Base-by-base conservation (phyloP, 2,888 invertebrate species). In the Patella depressa region DNA sequence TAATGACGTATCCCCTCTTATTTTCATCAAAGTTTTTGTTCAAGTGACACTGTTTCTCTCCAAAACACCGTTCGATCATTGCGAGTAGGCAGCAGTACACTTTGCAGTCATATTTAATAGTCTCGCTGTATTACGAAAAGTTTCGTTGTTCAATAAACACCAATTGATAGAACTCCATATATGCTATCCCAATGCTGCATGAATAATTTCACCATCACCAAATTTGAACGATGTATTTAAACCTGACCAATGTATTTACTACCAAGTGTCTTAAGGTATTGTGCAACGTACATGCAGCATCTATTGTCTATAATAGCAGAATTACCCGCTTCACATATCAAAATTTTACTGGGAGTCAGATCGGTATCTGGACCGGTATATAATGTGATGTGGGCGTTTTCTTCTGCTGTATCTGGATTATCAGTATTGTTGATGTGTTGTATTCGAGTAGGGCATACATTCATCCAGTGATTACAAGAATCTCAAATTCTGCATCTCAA, bases 121-220 rank as follows among this genome's bases (percentile, higher is more conserved):
- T 75, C 76, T 76, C 45, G 70, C 65, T 74, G 78, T 80, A 24
- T 80, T 78, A 24, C 73, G 34, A 45, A 80, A 72, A n/a, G 65
- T 72, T 45, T 70, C 70, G n/a, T 72, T 75, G 53, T 78, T 74
- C 69, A 75, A 71, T 65, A 78, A 9, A 78, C 73, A 53, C 72
- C 53, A 71, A 34, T 19, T 5, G 71, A 57, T 57, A 0, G 71
- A n/a, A 19, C 71, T 34, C 71, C 71, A 15, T 65, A 65, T n/a
- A 65, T 19, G 19, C 19, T 65, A 65, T 7, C 65, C 65, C 65
- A 65, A n/a, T n/a, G n/a, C 19, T 65, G n/a, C 65, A 65, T 65
- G 7, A 5, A 65, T 29, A 70, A 2, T 12, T 15, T 12, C 2
- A 11, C 70, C 70, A 70, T 70, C 70, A 12, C 2, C 70, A 70